These are phyloP conservation scores for Emydocephalus ijimae DNA, from an alignment of 2,113 vertebrate genomes.

Conservation along the genomic window DNA sequence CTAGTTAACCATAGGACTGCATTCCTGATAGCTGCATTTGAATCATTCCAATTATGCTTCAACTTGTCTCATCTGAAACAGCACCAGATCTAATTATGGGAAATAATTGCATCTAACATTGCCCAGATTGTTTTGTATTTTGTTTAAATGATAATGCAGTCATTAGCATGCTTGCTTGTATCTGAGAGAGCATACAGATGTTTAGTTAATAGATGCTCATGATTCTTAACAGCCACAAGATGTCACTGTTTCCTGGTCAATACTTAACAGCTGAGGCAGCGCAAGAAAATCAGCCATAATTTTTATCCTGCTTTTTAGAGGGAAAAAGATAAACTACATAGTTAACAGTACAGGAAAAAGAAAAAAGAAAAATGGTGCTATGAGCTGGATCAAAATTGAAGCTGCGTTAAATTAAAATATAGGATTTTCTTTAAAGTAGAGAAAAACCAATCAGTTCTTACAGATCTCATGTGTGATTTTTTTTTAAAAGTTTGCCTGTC, in stretches of 20 bases:
- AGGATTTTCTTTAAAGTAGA: not conserved
- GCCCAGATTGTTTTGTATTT: constrained; percentile 44
- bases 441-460: not conserved
- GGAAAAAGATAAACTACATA: not conserved
- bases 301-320: not conserved
- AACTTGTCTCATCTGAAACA: constrained; percentile 40
- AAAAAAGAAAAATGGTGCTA: not conserved
- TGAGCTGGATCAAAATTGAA: not conserved
- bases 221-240: constrained; percentile 59
- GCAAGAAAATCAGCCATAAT: not conserved
- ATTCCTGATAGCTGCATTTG: constrained; percentile 31
- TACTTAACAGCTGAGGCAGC: constrained; percentile 3
- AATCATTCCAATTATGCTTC: constrained; percentile 21
- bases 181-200: not conserved
- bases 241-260: constrained; percentile 63
- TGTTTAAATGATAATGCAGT: constrained; percentile 39
- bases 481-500: not conserved
- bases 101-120: constrained; percentile 56
- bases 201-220: constrained; percentile 29
- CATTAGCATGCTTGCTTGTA: constrained; percentile 30
- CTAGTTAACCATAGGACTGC: constrained; percentile 39
- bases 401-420: not conserved
- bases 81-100: constrained; percentile 47
- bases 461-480: not conserved
- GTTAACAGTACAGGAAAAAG: not conserved